Percentiles rank a stretch among this genome's conserved stretches.
Conservation (phyloP, 2,113 vertebrate species). For the Lethenteron camtschaticum region DNA sequence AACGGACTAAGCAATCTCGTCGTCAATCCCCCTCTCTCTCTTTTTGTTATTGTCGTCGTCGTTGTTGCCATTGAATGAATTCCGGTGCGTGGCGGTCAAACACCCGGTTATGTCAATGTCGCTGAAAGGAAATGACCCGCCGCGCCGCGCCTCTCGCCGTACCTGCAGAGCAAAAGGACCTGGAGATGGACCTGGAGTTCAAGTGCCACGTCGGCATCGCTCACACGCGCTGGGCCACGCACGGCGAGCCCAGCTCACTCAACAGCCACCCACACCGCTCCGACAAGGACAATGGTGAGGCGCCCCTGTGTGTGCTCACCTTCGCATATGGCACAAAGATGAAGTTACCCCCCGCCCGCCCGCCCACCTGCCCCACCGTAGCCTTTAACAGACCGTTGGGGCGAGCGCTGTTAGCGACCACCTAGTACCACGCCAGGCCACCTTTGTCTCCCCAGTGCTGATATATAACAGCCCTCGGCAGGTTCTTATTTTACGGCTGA, state of each 20-base stretch:
- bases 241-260: constrained; percentile 59
- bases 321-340: background rate
- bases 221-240: constrained; percentile 92
- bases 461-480: no score
- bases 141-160: no score
- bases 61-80: no score
- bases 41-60: no score
- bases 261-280: constrained; percentile 93
- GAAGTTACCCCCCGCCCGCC: background rate
- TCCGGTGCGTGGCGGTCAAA: no score
- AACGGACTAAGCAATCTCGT: no score
- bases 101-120: no score
- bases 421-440: background rate
- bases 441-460: background rate
- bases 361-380: constrained; percentile 10
- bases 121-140: no score
- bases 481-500: no score
- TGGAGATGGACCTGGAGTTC: constrained; percentile 80
- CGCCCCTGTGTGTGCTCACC: background rate
- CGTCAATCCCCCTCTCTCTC: no score
- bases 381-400: background rate
- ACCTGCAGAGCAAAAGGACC: constrained; percentile 51
- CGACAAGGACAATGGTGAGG: constrained; percentile 67
- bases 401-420: background rate
- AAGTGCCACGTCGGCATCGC: constrained; percentile 86